These are phyloP conservation scores for Ferrisia virgata DNA, from an alignment of 2,888 invertebrate species.

Conservation along the genomic window DNA sequence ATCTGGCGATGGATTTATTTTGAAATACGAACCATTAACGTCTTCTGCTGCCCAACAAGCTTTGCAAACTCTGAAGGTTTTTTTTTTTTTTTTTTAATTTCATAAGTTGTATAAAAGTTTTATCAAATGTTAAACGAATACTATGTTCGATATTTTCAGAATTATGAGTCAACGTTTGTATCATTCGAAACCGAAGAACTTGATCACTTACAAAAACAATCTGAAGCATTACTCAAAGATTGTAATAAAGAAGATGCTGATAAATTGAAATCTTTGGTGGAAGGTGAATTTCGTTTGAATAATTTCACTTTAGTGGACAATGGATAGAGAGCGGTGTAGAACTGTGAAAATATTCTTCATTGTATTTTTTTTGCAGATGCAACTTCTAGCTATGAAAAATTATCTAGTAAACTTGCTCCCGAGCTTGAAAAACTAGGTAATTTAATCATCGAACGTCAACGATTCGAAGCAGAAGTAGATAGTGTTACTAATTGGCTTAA, in stretches of 20 bases:
- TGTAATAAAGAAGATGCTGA: slow-evolving; percentile 64
- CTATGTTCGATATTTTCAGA: slow-evolving; percentile 54
- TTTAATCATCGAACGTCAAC: slow-evolving; percentile 71
- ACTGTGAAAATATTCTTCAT: neutral
- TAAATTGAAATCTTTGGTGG: slow-evolving; percentile 51
- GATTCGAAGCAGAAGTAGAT: slow-evolving; percentile 77
- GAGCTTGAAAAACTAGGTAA: slow-evolving; percentile 68
- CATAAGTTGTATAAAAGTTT: neutral
- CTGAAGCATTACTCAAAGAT: slow-evolving; percentile 73
- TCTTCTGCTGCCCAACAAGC: slow-evolving; percentile 80
- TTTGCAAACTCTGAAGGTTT: slow-evolving; percentile 66
- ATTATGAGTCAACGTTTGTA: slow-evolving; percentile 71
- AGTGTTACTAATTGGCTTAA: slow-evolving; percentile 84
- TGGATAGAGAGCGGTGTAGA: neutral
- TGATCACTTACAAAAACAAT: slow-evolving; percentile 72
- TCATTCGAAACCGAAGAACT: slow-evolving; percentile 73
- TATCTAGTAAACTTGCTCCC: slow-evolving; percentile 48
- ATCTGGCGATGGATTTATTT: slow-evolving; percentile 18
- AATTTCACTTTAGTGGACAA: too few species aligned
- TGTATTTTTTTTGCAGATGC: slow-evolving; percentile 20
- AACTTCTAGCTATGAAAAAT: neutral
- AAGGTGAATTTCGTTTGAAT: slow-evolving; percentile 49
- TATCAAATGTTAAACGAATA: neutral
- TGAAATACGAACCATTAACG: slow-evolving; percentile 71
- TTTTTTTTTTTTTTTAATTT: neutral